Evolutionary conservation across 2,113 vertebrate species (phyloP), one percentile per base, ranked within the genome.

Genomic region (Empidonax alnorum): DNA sequence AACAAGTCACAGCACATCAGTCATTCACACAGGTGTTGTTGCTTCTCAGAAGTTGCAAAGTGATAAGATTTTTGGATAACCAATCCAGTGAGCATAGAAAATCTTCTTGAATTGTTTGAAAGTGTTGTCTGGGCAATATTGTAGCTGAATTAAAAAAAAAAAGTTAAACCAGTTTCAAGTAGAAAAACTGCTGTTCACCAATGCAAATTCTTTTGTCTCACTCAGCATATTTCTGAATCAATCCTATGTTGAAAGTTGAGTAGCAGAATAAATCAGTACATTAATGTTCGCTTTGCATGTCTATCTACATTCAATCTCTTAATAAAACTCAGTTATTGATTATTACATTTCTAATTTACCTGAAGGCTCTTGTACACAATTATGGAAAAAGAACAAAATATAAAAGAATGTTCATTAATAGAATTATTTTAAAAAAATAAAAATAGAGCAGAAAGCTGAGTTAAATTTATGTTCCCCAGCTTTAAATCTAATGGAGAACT

Each of bases 241-340:
- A 59, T 69, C 68, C 74, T 59, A 21, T 6, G 15, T 35, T 73
- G 56, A 75, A 90, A 77, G 22, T 49, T 39, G 39, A 21, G 6
- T 46, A 49, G 74, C 44, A 77, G 82, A 76, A 69, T 68, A 67
- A 93, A 82, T 84, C 0, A 2, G 61, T 76, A 16, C 22, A 14
- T 87, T 62, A 75, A 84, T 71, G 49, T 76, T 92, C 39, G 49
- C 18, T 72, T 95, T 87, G 53, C 35, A 30, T 58, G 61, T 86
- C 68, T 90, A 68, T 87, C 84, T 93, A 93, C 91, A 92, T 87
- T 79, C 67, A 77, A 24, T 91, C 31, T 89, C 71, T 85, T 86
- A 90, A 85, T 81, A 89, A 92, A 95, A 83, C 69, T 84, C 59
- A 35, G 17, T 76, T 94, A 97, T 94, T 88, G 82, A 94, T 96